phyloP scores from a whole-genome alignment of 64 coral and sea anemone genomes.

The Anthopleura sola region DNA sequence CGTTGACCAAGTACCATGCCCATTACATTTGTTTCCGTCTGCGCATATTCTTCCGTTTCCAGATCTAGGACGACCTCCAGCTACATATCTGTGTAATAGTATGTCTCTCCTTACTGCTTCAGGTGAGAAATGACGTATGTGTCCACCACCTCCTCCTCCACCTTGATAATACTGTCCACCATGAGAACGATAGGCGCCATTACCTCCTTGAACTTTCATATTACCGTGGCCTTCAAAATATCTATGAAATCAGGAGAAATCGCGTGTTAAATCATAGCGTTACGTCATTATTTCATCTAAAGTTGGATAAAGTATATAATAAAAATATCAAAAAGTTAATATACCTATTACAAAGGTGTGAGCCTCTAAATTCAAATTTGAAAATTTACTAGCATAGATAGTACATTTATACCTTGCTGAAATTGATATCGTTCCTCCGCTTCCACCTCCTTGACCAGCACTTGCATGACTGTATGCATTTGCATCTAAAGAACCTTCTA shows the following conservation, averaged over 20 bases:
- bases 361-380: too few relatives aligned
- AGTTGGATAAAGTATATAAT: too few relatives aligned
- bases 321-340: too few relatives aligned
- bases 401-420: conserved; percentile 48
- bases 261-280: too few relatives aligned
- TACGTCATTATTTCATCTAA: too few relatives aligned
- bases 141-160: conserved; percentile 72
- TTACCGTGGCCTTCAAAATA: conserved; percentile 84
- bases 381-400: too few relatives aligned
- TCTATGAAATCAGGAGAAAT: not conserved
- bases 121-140: conserved; percentile 64
- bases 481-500: conserved; percentile 49
- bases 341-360: too few relatives aligned
- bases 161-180: conserved; percentile 15
- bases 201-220: conserved; percentile 49
- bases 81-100: conserved; percentile 39
- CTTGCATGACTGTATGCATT: conserved; percentile 7
- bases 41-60: conserved; percentile 58
- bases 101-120: conserved; percentile 59
- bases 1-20: conserved; percentile 61
- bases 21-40: conserved; percentile 60
- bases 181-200: not conserved
- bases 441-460: conserved; percentile 53
- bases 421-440: conserved; percentile 63
- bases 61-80: conserved; percentile 16